phyloP scores from a whole-genome alignment of 2,113 vertebrate species.

The Nothobranchius furzeri region DNA sequence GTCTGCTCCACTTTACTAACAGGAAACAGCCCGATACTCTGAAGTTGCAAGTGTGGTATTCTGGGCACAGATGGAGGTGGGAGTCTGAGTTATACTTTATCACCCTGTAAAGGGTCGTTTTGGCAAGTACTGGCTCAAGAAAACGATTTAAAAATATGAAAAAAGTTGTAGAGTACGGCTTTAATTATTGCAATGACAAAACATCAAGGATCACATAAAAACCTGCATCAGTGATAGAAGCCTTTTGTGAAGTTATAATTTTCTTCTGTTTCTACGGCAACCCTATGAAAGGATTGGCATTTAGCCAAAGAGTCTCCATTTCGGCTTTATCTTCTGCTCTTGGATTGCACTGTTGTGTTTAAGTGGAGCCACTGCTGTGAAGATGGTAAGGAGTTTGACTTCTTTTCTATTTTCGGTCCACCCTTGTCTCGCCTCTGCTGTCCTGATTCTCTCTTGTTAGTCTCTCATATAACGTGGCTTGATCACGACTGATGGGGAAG shows the following conservation, averaged over 20 bases:
- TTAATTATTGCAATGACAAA: too few species aligned
- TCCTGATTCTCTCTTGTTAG: slow-evolving; percentile 25
- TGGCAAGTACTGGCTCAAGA: too few species aligned
- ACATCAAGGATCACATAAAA: too few species aligned
- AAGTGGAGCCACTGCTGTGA: slow-evolving; percentile 22
- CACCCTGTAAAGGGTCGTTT: too few species aligned
- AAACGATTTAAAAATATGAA: too few species aligned
- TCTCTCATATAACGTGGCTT: slow-evolving; percentile 39
- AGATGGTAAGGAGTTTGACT: slow-evolving; percentile 11
- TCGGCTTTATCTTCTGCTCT: slow-evolving; percentile 15
- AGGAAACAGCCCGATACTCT: too few species aligned
- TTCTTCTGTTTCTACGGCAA: not conserved
- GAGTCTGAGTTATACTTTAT: too few species aligned
- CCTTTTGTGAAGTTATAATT: not conserved
- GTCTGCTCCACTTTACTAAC: too few species aligned
- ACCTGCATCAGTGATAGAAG: not conserved
- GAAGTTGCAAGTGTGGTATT: too few species aligned
- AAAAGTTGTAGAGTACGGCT: too few species aligned
- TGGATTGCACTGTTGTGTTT: slow-evolving; percentile 9
- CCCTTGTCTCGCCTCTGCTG: not conserved
- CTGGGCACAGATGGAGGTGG: too few species aligned
- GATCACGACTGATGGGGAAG: slow-evolving; percentile 25
- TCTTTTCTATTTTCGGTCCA: slow-evolving; percentile 2
- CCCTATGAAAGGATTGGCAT: slow-evolving; percentile 9
- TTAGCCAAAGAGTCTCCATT: slow-evolving; percentile 24